Base-by-base conservation (phyloP, 2,797 vertebrate genomes). In the Halcyon leucocephala region DNA sequence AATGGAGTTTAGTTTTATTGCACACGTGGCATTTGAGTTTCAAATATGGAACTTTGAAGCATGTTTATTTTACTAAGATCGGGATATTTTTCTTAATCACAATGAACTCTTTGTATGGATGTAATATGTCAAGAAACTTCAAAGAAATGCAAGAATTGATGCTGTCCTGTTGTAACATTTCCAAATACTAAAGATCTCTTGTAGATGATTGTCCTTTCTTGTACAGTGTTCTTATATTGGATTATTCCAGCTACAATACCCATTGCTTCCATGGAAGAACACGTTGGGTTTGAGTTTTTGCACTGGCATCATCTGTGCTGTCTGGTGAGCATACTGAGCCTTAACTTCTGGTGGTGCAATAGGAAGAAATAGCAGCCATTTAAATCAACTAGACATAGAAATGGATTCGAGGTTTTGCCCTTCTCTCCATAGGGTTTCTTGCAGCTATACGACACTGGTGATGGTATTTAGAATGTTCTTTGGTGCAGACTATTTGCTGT, bases 1-100 rank as follows among this genome's bases (percentile, higher is more conserved):
- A 69, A 93, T 39, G 90, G 86, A 97, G 60, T 84, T 96, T 58
- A 54, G 82, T 95, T 95, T 92, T 91, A 87, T 92, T 95, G 82
- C 90, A 49, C 55, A 77, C 64, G 78, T 74, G 92, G 84, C 95
- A 89, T 93, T 95, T 96, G 66, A 94, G 72, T 94, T 97, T 90
- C 90, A 93, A 73, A 87, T 95, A 92, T 16, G 42, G 94, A 94
- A 93, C 76, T 95, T 94, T 28, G 51, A 94, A 89, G 88, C 76
- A 82, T 66, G 91, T 95, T 94, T 96, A 85, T 95, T 96, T 95
- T 96, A 91, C 62, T 95, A 95, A 89, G 85, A 97, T 81, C 0
- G 12, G 58, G 82, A 85, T 96, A 94, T 94, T 96, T 70, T 96
- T 76, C 90, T 92, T 96, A 89, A 85, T 91, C 70, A 90, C 9